Conservation (phyloP, 2,797 vertebrate species). For the Aphelocoma californica region DNA sequence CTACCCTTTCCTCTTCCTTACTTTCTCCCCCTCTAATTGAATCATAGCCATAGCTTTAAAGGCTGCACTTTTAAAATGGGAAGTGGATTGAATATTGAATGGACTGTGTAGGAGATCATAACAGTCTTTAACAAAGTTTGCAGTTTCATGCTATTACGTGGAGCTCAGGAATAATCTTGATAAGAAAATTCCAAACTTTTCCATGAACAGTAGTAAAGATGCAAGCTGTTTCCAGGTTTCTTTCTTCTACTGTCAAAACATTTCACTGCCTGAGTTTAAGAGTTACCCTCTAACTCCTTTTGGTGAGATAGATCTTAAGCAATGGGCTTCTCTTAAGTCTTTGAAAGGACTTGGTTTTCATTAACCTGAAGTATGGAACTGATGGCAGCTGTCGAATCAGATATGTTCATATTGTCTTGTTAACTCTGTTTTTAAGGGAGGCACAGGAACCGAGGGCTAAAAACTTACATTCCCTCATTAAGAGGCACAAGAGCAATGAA, state of each 20-base stretch:
- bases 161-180: background rate
- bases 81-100: background rate
- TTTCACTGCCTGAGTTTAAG: constrained; percentile 40
- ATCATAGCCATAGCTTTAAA: background rate
- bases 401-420: background rate
- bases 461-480: background rate
- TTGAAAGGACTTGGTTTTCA: constrained; percentile 55
- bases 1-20: background rate
- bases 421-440: constrained; percentile 22
- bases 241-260: constrained; percentile 50
- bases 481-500: background rate
- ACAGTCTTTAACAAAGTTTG: background rate
- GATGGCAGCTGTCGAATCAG: constrained; percentile 5
- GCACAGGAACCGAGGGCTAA: background rate
- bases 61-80: background rate
- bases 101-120: background rate
- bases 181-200: background rate
- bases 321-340: background rate
- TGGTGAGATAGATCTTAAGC: constrained; percentile 20
- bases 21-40: background rate
- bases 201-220: background rate
- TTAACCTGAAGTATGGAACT: constrained; percentile 13
- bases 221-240: constrained; percentile 10
- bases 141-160: background rate
- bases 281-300: constrained; percentile 1